Conservation (phyloP, 2,113 vertebrate genomes). For the Larimichthys polyactis region DNA sequence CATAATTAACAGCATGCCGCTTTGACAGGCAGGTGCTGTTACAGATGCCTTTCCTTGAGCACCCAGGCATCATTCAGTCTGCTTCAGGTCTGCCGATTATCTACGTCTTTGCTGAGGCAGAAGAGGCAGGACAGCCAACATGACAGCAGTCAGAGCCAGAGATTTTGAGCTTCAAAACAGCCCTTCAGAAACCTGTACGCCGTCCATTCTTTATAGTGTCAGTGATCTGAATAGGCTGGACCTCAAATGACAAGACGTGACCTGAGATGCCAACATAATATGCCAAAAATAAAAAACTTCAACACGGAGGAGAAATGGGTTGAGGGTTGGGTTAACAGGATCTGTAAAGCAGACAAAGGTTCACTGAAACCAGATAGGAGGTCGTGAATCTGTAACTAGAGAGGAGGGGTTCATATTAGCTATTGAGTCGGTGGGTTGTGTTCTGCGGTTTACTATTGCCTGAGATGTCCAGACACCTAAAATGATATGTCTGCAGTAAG, state of each 20-base stretch:
- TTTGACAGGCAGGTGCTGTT: no score
- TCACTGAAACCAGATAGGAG: constrained; percentile 5
- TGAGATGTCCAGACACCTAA: neutral
- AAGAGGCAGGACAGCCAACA: no score
- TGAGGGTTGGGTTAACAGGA: neutral
- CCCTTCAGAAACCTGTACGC: no score
- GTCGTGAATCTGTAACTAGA: constrained; percentile 29
- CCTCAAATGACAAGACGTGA: neutral
- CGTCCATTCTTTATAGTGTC: no score
- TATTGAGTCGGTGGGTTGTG: constrained; percentile 22
- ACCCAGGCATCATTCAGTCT: no score
- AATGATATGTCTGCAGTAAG: neutral
- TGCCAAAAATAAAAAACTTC: neutral
- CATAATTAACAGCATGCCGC: no score
- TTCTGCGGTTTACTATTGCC: constrained; percentile 5
- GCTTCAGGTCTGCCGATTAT: no score
- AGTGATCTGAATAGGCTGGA: neutral
- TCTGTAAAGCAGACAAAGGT: constrained; percentile 16
- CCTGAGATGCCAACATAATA: neutral
- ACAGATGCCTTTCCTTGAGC: no score
- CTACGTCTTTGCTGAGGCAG: no score
- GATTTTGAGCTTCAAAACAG: no score
- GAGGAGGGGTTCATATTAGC: neutral
- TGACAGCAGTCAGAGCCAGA: no score
- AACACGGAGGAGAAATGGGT: neutral